A percentile compares a stretch with the other conserved stretches of the same genome.
phyloP scores from a whole-genome alignment of 2,797 vertebrate species.

The Delichon dasypus region DNA sequence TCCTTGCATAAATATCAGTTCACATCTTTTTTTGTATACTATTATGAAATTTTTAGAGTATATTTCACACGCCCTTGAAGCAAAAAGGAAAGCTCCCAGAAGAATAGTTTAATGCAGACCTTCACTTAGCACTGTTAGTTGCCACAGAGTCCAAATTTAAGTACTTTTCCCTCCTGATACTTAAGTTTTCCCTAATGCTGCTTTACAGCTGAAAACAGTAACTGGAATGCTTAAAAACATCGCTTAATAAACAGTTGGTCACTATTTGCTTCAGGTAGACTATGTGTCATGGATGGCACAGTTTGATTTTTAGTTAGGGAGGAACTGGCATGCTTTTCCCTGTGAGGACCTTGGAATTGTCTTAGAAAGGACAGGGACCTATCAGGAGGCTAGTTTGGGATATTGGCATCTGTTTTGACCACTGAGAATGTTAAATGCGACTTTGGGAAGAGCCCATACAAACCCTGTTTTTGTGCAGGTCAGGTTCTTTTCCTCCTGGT shows the following conservation, averaged over 20 bases:
- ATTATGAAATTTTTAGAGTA: not conserved
- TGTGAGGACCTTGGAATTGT: too few relatives aligned
- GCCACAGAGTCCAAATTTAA: not conserved
- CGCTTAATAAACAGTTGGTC: not conserved
- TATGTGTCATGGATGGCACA: too few relatives aligned
- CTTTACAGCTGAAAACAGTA: not conserved
- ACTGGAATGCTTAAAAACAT: not conserved
- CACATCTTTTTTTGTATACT: not conserved
- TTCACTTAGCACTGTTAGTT: not conserved
- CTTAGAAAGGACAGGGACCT: too few relatives aligned
- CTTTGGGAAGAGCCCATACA: too few relatives aligned
- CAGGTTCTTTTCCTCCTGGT: too few relatives aligned
- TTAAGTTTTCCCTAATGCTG: not conserved
- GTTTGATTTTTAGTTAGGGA: too few relatives aligned
- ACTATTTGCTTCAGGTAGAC: not conserved
- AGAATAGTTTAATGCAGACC: not conserved
- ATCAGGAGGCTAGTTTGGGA: too few relatives aligned
- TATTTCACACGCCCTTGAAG: not conserved
- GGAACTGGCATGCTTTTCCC: too few relatives aligned
- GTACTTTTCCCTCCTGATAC: not conserved
- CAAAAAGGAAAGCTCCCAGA: not conserved
- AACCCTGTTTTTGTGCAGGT: too few relatives aligned
- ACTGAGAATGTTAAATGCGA: too few relatives aligned
- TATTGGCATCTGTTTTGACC: too few relatives aligned
- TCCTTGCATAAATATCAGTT: not conserved